Base-by-base conservation (phyloP, 1,140 invertebrate species). In the Anthonomus grandis region DNA sequence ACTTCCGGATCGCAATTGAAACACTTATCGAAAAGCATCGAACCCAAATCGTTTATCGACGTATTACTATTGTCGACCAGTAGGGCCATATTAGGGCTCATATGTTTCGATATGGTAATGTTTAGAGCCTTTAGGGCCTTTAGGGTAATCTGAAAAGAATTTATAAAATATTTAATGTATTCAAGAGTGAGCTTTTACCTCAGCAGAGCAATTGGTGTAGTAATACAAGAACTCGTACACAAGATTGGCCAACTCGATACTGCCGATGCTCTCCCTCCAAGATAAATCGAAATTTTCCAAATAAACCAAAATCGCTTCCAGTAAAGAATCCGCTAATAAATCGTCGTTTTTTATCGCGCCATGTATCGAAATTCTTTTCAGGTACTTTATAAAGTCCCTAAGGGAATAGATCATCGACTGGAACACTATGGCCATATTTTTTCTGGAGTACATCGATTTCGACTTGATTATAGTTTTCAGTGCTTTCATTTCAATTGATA, bases 251-350 rank as follows among this genome's bases (percentile, higher is more conserved):
- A 59, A 17, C 21, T 59, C 49, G 8, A 59, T 34, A 19, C 49
- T 47, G 8, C 49, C 50, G n/a, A 59, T 53, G 23, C 57, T 59
- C 31, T 59, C 49, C 19, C 57, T 45, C 57, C 57, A 59, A 13
- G 57, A 59, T 19, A 59, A 50, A 18, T 59, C 50, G 18, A 59
- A 59, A 23, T 52, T 46, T 41, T 52, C 57, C 22, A 59, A 41
- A 31, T 59, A 59, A 34, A 23, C 49, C 9, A 59, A 17, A 22
- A 59, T 52, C 5, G 57, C 42, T 39, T 46, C 39, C 10, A 59
- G 18, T 8, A 59, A 36, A n/a, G 38, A 25, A 8, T 52, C 31
- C 24, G 57, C 57, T 17, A 52, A 41, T 18, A 18, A 1, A 4
- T 59, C 21, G 18, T 52, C 42, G 8, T 59, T 23, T 0, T 59